phyloP scores from a whole-genome alignment of 2,888 invertebrate genomes.

The Ophion costatus region DNA sequence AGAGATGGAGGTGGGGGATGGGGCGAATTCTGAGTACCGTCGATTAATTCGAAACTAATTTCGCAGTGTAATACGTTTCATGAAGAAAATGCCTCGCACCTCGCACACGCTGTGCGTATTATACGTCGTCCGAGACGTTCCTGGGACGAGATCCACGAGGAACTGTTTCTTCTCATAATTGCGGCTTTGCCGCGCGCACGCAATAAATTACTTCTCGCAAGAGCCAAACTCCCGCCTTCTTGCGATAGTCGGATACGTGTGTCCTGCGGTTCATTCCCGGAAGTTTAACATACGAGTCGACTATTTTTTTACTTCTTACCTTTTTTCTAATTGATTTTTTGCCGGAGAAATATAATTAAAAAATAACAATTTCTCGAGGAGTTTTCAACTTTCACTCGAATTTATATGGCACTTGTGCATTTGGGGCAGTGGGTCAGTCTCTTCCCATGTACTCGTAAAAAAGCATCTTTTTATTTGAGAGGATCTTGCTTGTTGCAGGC shows the following conservation, averaged over 20 bases:
- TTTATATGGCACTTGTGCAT: slow-evolving; percentile 17
- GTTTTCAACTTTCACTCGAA: slow-evolving; percentile 27
- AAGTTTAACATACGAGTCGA: slow-evolving; percentile 33
- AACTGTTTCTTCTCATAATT: slow-evolving; percentile 65
- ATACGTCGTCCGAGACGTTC: slow-evolving; percentile 47
- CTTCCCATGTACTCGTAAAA: slow-evolving; percentile 11
- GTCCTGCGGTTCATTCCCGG: slow-evolving; percentile 53
- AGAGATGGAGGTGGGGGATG: neutral
- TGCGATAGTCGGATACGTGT: slow-evolving; percentile 36
- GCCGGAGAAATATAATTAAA: slow-evolving; percentile 24
- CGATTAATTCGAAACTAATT: slow-evolving; percentile 64
- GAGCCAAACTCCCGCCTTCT: slow-evolving; percentile 57
- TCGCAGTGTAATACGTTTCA: slow-evolving; percentile 54
- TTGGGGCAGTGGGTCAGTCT: slow-evolving; percentile 54
- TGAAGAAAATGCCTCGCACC: slow-evolving; percentile 57
- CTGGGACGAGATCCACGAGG: slow-evolving; percentile 50
- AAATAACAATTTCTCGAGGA: neutral
- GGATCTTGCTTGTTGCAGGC: slow-evolving; percentile 35
- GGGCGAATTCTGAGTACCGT: slow-evolving; percentile 29
- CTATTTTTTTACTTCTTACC: slow-evolving; percentile 22
- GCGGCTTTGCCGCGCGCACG: slow-evolving; percentile 63
- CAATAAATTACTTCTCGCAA: slow-evolving; percentile 64
- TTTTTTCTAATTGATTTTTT: slow-evolving; percentile 19
- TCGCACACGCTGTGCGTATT: slow-evolving; percentile 41
- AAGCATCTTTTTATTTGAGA: slow-evolving; percentile 9